Evolutionary conservation across 2,113 vertebrate species (phyloP), one percentile per base, ranked within the genome.

Genomic region (Megaleporinus macrocephalus): DNA sequence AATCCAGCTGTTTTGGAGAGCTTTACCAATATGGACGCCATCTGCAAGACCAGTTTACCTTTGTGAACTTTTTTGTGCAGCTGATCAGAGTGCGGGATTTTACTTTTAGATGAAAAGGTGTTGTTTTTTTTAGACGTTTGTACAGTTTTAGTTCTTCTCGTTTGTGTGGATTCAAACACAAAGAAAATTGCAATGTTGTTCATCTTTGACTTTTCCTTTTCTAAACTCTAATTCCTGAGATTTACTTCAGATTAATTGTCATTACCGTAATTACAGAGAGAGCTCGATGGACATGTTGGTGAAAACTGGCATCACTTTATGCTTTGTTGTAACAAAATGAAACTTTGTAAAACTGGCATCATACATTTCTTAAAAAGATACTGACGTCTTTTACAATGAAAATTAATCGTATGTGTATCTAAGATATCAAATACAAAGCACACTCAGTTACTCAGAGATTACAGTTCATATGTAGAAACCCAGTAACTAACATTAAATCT

Each of bases 1-100:
- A 80, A 85, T 66, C 51, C 80, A 89, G 83, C 81, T 91, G 86
- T 83, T 82, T 81, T 83, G 68, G 49, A 74, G 53, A 24, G 11
- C 59, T 71, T 62, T 30, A 57, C 36, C 78, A 78, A 27, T 73
- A 72, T 76, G 78, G 15, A 80, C 76, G 33, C 53, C 14, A 11
- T 78, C 61, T 41, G 18, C 18, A 26, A 66, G 22, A 53, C 55
- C 20, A 49, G 86, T 74, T 51, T 29, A 26, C 41, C 18, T 75
- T 68, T 24, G 49, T 41, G 20, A 72, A 36, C 36, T n/a, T 22
- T 33, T 70, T 22, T n/a, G 36, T 16, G 20, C 29, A 13, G 20
- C 1, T 6, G 57, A 72, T 20, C 10, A 11, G 44, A 72, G 22
- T 72, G n/a, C 14, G 57, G 65, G 15, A 11, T 44, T 44, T 44